Conservation (phyloP, 2,888 invertebrate genomes). For the Anoplius nigerrimus region DNA sequence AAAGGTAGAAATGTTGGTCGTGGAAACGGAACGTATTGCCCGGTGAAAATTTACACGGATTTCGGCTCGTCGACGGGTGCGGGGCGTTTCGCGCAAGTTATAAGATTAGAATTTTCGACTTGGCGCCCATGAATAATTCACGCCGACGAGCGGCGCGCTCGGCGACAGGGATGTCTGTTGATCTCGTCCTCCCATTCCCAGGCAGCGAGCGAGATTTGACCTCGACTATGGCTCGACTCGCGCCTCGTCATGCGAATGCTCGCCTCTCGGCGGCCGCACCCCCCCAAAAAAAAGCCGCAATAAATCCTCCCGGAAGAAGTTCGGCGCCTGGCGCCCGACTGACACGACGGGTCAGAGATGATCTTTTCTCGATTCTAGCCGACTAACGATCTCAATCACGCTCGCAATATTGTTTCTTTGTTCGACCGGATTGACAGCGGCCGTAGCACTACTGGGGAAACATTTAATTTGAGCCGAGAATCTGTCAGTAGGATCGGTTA, state of each 20-base stretch:
- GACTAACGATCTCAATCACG: no score
- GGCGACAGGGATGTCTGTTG: conserved; percentile 17
- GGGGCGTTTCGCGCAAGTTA: conserved; percentile 30
- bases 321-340: no score
- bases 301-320: conserved; percentile 2
- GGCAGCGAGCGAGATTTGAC: neutral
- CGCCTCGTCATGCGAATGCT: no score
- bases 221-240: no score
- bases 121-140: conserved; percentile 47
- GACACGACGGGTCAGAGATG: no score
- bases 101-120: conserved; percentile 33
- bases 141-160: conserved; percentile 8
- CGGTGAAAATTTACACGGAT: conserved; percentile 18
- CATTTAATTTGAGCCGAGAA: no score
- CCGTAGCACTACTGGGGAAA: no score
- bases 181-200: conserved; percentile 12
- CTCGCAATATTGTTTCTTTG: no score
- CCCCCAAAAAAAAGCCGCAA: neutral
- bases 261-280: no score
- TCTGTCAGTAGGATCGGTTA: no score
- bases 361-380: no score
- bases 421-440: no score
- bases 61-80: neutral
- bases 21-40: neutral
- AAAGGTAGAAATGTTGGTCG: neutral